Evolutionary conservation across 2,888 invertebrate genomes (phyloP), one percentile per base, ranked within the genome.

Genomic region (Deilephila porcellus): DNA sequence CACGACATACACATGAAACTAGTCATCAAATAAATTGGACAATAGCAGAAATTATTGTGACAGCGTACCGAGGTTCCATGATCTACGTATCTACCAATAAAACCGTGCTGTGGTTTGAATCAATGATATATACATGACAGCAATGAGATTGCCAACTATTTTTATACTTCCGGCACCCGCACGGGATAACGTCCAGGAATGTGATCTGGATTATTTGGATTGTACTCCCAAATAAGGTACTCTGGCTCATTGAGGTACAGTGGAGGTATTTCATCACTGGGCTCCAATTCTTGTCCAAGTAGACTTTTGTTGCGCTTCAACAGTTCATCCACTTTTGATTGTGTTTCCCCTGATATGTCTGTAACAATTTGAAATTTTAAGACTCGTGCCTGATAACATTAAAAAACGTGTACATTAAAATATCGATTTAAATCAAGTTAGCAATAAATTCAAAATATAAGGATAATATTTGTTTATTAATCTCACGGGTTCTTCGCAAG

Each of bases 171-270:
- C 6, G 93, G 88, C 0, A 91, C 80, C 60, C 95, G 83, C 20
- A 79, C 79, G 0, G 95, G 94, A 74, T 95, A 95, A 67, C 91
- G 86, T 3, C 94, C 94, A 17, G 93, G 92, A 34, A 90, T 89
- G 72, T 91, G 86, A 60, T 93, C 86, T 0, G 95, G 95, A 73
- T 95, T 95, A 73, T 93, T 92, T 0, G 94, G 95, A 75, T 94
- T 93, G 77, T 93, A 95, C 78, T 95, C 93, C 95, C 95, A 95
- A 63, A 95, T 91, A 4, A 95, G 88, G 74, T 95, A 95, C 74
- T 95, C 95, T 0, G 94, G 95, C 73, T 95, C 94, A 73, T 93
- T 90, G 45, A 95, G 90, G 77, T 91, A 95, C 17, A 95, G 81
- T 0, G 93, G 93, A 0, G 93, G 94, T 74, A 94, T 94, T 73